phyloP scores from a whole-genome alignment of 2,888 invertebrate species.

The Hemistola chrysoprasaria region DNA sequence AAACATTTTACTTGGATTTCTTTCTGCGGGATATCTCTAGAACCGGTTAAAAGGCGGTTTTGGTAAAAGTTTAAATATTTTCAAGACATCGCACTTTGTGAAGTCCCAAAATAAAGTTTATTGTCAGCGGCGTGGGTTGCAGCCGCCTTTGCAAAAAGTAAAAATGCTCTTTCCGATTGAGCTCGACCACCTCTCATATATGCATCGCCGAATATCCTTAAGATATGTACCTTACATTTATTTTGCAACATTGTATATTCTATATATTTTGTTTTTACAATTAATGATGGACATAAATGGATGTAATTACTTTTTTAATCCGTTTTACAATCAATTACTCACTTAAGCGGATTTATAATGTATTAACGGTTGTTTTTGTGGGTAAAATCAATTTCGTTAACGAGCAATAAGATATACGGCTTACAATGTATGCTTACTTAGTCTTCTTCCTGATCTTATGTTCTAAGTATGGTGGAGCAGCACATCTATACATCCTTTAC shows the following conservation, averaged over 20 bases:
- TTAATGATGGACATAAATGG: conserved; percentile 3
- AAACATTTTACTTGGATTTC: conserved; percentile 24
- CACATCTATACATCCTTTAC: no score
- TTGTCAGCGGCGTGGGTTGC: conserved; percentile 60
- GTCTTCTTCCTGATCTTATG: no score
- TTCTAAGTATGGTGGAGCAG: no score
- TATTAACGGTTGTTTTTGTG: no score
- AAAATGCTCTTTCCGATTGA: conserved; percentile 16
- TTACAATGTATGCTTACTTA: no score
- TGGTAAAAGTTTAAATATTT: conserved; percentile 55
- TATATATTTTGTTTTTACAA: not conserved
- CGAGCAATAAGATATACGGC: no score
- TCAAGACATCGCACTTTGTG: conserved; percentile 53
- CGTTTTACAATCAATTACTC: conserved; percentile 1
- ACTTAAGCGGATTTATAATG: no score
- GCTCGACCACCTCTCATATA: conserved; percentile 31
- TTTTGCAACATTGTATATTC: conserved; percentile 27
- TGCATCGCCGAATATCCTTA: conserved; percentile 16
- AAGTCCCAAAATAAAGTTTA: conserved; percentile 71
- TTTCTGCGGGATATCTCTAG: conserved; percentile 43
- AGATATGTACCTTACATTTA: conserved; percentile 24
- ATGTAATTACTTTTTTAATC: conserved; percentile 1
- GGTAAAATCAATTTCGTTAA: no score
- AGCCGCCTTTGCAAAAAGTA: conserved; percentile 11
- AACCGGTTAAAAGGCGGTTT: conserved; percentile 56